Evolutionary conservation across 2,888 invertebrate species (phyloP).

Genomic region (Zele albiditarsus): DNA sequence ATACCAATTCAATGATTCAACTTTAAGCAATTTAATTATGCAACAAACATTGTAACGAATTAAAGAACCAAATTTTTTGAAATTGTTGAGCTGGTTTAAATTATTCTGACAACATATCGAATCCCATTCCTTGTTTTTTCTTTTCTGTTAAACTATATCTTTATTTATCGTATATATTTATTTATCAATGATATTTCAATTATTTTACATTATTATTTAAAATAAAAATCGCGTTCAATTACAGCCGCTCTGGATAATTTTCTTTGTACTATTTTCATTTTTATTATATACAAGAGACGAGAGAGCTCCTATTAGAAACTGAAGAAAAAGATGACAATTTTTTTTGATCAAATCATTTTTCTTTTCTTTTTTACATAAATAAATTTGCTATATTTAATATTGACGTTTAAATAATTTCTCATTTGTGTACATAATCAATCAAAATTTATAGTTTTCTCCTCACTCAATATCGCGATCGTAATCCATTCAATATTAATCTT

Average conservation of each 20-base stretch:
- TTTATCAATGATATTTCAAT: conserved; percentile 33
- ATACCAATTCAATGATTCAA: conserved; percentile 57
- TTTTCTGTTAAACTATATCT: conserved; percentile 2
- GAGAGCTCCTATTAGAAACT: background rate
- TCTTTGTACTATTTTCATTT: background rate
- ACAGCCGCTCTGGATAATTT: background rate
- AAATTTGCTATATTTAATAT: background rate
- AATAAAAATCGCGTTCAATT: conserved; percentile 22
- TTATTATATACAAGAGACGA: conserved; percentile 8
- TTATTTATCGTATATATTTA: conserved; percentile 45
- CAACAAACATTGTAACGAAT: conserved; percentile 42
- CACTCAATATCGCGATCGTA: background rate
- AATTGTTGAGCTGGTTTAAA: conserved; percentile 4
- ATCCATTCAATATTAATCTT: background rate
- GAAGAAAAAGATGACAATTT: background rate
- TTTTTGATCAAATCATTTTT: background rate
- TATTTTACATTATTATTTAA: conserved; percentile 22
- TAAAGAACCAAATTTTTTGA: conserved; percentile 37
- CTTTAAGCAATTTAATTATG: conserved; percentile 47
- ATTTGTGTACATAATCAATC: background rate
- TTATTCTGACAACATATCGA: background rate
- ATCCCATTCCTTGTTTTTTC: background rate
- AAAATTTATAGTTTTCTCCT: background rate
- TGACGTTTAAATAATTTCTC: background rate
- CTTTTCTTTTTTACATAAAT: background rate